Conservation (phyloP, 2,113 vertebrate species). For the Todiramphus chloris region DNA sequence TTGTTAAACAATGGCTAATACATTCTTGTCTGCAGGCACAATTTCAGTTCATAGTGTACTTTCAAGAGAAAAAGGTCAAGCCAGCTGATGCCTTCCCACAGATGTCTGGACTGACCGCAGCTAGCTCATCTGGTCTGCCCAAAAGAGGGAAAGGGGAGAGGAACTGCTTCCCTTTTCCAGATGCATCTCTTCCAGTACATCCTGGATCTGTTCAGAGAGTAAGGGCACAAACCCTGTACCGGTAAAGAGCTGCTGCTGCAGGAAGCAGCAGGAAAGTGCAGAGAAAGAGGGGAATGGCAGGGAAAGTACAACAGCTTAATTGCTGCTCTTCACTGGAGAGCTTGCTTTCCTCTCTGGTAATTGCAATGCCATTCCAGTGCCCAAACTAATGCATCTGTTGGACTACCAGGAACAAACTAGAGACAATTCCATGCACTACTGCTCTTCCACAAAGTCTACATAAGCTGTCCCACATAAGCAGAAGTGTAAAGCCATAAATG, state of each 20-base stretch:
- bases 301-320: not conserved
- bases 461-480: not conserved
- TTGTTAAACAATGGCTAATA: not conserved
- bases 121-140: not conserved
- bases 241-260: not conserved
- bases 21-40: not conserved
- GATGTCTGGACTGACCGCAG: not conserved
- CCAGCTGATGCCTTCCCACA: not conserved
- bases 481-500: not conserved
- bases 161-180: not conserved
- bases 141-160: not conserved
- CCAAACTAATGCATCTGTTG: not conserved
- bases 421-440: not conserved
- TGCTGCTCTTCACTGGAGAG: not conserved
- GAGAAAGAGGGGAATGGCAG: not conserved
- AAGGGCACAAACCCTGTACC: not conserved
- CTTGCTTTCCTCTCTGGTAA: not conserved
- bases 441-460: not conserved
- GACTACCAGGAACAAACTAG: not conserved
- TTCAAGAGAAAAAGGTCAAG: not conserved
- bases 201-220: not conserved
- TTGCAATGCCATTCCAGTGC: not conserved
- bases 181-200: not conserved
- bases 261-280: not conserved
- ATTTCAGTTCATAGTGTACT: not conserved